Evolutionary conservation across 2,888 invertebrate species (phyloP), one percentile per base, ranked within the genome.

Genomic region (Eilema griseolum): DNA sequence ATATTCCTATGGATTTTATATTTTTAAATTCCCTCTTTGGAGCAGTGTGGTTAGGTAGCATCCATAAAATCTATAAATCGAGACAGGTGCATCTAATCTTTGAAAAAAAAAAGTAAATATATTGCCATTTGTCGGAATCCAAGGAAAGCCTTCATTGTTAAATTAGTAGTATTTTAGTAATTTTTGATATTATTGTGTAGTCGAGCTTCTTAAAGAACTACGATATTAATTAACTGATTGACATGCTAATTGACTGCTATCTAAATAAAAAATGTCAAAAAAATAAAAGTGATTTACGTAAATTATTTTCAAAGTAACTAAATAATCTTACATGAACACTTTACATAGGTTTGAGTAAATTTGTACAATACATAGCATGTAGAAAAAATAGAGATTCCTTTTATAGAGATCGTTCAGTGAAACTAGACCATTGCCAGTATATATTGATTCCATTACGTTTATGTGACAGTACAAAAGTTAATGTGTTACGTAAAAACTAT

Each of bases 361-460:
- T 93, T 95, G 93, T 95, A 94, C 92, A 93, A 93, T 92, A 93
- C 93, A 92, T 93, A 94, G 93, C 91, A 91, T 93, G 94, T 95
- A 95, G 95, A 94, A 95, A 95, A 95, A 95, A 95, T 95, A 95
- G 94, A 95, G 94, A 94, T 94, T 95, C 93, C 93, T 80, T 93
- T 93, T 92, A 89, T 91, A 93, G 94, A 95, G 93, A 93, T 93
- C 93, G 90, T 89, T 87, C 94, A 94, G 92, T 95, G 94, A 95
- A 95, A 95, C 95, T 83, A 91, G 92, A 89, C 91, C 94, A 94
- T 95, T 89, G 92, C 88, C 87, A 92, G 93, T 73, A 37, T 37
- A 75, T 46, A 46, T 63, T 68, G 65, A 52, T 66, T 73, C 71
- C 61, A 62, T 66, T 72, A 74, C 77, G 71, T 76, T 69, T 61